Evolutionary conservation across 2,113 vertebrate species (phyloP).

Genomic region (Syngnathoides biaculeatus): DNA sequence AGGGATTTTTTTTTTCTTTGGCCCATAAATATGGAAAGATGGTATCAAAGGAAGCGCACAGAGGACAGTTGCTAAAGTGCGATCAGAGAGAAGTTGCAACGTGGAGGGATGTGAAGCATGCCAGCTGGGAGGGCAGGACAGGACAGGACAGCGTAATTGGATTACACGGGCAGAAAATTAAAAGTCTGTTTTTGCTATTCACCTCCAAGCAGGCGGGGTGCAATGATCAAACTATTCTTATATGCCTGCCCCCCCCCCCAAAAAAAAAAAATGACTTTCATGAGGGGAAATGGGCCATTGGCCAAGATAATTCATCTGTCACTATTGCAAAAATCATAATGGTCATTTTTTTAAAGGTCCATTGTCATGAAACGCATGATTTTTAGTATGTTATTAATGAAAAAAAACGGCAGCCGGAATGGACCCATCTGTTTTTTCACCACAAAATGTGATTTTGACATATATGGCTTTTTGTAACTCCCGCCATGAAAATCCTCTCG

Average conservation of each 20-base stretch:
- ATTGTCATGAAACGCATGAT: too few relatives aligned
- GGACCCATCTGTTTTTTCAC: too few relatives aligned
- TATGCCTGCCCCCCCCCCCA: not conserved
- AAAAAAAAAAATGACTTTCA: not conserved
- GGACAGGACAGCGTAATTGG: slow-evolving; percentile 44
- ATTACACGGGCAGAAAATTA: slow-evolving; percentile 57
- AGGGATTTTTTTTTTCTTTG: slow-evolving; percentile 53
- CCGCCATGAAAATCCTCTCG: too few relatives aligned
- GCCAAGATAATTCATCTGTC: not conserved
- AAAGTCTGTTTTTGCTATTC: slow-evolving; percentile 37
- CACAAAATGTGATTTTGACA: too few relatives aligned
- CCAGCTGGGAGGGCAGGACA: slow-evolving; percentile 37
- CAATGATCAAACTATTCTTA: slow-evolving; percentile 16
- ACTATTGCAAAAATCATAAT: not conserved
- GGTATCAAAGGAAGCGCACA: slow-evolving; percentile 39
- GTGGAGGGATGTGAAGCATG: slow-evolving; percentile 19
- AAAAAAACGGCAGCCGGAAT: too few relatives aligned
- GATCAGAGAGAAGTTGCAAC: slow-evolving; percentile 12
- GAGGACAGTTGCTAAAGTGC: not conserved
- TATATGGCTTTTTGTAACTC: too few relatives aligned
- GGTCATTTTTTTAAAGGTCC: too few relatives aligned
- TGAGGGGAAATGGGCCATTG: too few relatives aligned
- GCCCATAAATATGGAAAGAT: slow-evolving; percentile 39
- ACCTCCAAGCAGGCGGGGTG: slow-evolving; percentile 24
- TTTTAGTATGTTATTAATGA: too few relatives aligned